Evolutionary conservation across 2,888 invertebrate genomes (phyloP).

Genomic region (Clusia tigrina): DNA sequence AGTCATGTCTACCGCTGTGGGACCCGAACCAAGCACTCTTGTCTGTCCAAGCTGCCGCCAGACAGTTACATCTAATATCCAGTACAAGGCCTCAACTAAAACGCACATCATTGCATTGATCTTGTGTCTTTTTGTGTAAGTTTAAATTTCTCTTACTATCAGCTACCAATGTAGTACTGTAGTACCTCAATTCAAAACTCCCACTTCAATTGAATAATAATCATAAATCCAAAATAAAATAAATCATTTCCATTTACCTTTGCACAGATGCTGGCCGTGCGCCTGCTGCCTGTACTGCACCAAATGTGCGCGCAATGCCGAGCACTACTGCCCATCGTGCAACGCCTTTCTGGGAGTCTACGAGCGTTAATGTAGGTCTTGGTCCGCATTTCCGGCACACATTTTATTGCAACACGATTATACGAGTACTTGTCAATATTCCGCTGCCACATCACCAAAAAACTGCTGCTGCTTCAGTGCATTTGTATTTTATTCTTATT

Average conservation of each 20-base stretch:
- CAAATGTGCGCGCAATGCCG: slow-evolving; percentile 66
- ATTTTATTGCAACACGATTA: too few species aligned
- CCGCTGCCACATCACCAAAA: too few species aligned
- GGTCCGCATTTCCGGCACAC: too few species aligned
- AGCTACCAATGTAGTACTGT: not conserved
- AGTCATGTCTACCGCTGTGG: slow-evolving; percentile 46
- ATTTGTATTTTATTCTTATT: too few species aligned
- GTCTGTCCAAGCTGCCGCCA: slow-evolving; percentile 65
- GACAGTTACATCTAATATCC: slow-evolving; percentile 62
- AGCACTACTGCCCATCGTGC: slow-evolving; percentile 70
- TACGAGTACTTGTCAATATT: too few species aligned
- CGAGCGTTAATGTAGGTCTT: slow-evolving; percentile 53
- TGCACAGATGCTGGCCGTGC: slow-evolving; percentile 65
- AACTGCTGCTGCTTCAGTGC: too few species aligned
- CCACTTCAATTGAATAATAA: too few species aligned
- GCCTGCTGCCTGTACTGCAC: slow-evolving; percentile 68
- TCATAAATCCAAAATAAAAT: too few species aligned
- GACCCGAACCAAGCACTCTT: slow-evolving; percentile 45
- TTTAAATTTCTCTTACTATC: slow-evolving; percentile 9
- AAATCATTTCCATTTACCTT: too few species aligned
- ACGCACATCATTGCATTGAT: slow-evolving; percentile 58
- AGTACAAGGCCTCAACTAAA: slow-evolving; percentile 49
- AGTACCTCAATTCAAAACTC: not conserved
- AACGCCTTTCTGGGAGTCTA: slow-evolving; percentile 67
- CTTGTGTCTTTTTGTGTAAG: slow-evolving; percentile 53